Evolutionary conservation across 2,888 invertebrate species (phyloP).

Genomic region (Proisotoma minuta): DNA sequence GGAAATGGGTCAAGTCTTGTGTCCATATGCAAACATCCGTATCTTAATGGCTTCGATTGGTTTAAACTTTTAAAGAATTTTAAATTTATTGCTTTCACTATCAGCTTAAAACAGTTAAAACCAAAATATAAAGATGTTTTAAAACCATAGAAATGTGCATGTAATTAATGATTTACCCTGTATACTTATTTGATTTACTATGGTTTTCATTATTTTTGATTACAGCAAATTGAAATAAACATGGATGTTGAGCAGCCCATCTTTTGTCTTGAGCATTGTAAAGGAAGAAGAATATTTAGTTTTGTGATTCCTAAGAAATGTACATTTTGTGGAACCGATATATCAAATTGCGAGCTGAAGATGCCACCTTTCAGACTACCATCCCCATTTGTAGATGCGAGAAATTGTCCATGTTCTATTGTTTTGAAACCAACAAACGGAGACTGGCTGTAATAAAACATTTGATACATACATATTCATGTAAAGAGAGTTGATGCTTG

Average conservation of each 20-base stretch:
- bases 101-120: too few relatives aligned
- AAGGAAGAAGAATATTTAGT: constrained; percentile 70
- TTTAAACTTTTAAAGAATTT: too few relatives aligned
- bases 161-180: too few relatives aligned
- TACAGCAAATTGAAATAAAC: constrained; percentile 15
- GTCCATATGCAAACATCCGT: too few relatives aligned
- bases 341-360: constrained; percentile 57
- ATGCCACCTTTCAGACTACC: constrained; percentile 77
- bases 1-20: constrained; percentile 23
- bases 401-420: constrained; percentile 72
- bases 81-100: too few relatives aligned
- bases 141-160: too few relatives aligned
- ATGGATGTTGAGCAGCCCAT: constrained; percentile 67
- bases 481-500: neutral
- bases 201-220: too few relatives aligned
- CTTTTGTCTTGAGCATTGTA: constrained; percentile 86
- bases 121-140: too few relatives aligned
- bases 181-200: too few relatives aligned
- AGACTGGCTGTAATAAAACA: constrained; percentile 61
- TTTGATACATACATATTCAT: too few relatives aligned
- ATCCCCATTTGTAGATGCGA: constrained; percentile 78
- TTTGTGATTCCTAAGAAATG: constrained; percentile 71
- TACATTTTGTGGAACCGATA: constrained; percentile 68
- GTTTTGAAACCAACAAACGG: constrained; percentile 83
- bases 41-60: too few relatives aligned